phyloP scores from a whole-genome alignment of 2,797 vertebrate genomes.

The Falco columbarius region DNA sequence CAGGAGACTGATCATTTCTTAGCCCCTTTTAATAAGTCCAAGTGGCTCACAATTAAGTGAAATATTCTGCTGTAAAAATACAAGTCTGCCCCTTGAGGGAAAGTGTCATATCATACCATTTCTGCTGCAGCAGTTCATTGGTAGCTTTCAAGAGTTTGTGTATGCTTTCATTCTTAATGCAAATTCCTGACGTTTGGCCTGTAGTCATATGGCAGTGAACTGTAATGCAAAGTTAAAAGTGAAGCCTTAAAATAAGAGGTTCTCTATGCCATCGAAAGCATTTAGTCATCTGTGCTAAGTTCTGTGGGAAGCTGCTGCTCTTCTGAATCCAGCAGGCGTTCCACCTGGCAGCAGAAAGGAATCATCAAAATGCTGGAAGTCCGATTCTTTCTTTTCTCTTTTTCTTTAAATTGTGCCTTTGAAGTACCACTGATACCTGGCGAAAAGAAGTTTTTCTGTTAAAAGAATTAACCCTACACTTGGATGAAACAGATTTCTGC shows the following conservation, averaged over 20 bases:
- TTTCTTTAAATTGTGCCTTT: background rate
- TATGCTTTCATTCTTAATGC: background rate
- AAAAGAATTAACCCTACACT: background rate
- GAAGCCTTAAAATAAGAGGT: constrained; percentile 49
- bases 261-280: constrained; percentile 19
- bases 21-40: background rate
- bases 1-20: background rate
- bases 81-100: background rate
- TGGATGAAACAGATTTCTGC: background rate
- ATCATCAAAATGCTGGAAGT: background rate
- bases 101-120: background rate
- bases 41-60: background rate
- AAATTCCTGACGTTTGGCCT: constrained; percentile 4
- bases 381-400: background rate
- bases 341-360: constrained; percentile 11
- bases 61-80: background rate
- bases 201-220: constrained; percentile 11
- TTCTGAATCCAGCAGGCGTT: background rate
- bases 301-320: constrained; percentile 41
- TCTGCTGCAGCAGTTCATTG: background rate
- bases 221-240: background rate
- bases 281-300: constrained; percentile 37
- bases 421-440: background rate
- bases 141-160: background rate
- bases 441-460: background rate